Evolutionary conservation across 2,797 vertebrate genomes (phyloP).

Genomic region (Silurus lanzhouensis): DNA sequence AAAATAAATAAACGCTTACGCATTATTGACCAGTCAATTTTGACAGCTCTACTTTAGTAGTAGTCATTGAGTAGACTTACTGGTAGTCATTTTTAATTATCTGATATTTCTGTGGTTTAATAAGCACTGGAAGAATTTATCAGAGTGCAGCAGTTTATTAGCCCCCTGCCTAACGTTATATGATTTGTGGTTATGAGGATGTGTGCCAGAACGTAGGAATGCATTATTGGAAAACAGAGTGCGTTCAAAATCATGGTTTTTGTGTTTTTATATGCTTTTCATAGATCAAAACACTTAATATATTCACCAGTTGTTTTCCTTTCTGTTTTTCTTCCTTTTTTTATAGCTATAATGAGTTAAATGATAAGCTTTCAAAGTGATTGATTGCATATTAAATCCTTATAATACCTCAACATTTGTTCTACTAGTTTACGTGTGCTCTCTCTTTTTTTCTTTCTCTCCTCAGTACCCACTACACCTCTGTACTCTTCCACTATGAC

Average conservation of each 20-base stretch:
- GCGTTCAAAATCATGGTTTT: background rate
- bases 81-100: background rate
- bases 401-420: background rate
- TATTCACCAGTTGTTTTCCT: background rate
- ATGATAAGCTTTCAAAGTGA: background rate
- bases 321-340: background rate
- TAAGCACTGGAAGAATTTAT: background rate
- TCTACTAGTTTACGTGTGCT: background rate
- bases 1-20: too few relatives aligned
- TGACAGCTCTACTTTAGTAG: too few relatives aligned
- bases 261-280: background rate
- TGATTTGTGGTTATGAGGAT: too few relatives aligned
- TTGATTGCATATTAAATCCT: background rate
- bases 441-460: conserved; percentile 16
- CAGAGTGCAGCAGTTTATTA: too few relatives aligned
- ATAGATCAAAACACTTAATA: background rate
- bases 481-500: conserved; percentile 54
- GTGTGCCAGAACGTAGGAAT: background rate
- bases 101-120: background rate
- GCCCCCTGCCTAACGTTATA: too few relatives aligned
- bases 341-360: background rate
- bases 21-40: too few relatives aligned
- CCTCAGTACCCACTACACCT: conserved; percentile 38
- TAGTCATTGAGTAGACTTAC: too few relatives aligned
- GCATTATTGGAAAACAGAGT: background rate